Percentiles rank a stretch among this genome's conserved stretches.
Conservation (phyloP, 2,113 vertebrate species). For the Lamprologus sp. region DNA sequence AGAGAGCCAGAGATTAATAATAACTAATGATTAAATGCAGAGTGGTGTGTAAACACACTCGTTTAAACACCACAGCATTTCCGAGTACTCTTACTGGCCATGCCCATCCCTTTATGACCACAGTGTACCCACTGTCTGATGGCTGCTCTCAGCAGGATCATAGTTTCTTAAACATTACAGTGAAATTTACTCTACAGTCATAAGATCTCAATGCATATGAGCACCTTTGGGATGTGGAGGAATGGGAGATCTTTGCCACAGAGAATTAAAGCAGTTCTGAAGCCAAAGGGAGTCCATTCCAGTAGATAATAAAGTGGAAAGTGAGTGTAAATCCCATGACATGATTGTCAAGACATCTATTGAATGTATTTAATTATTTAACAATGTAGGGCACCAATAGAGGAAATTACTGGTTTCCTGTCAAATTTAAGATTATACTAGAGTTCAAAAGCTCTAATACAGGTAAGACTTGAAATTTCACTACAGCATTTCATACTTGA, state of each 20-base stretch:
- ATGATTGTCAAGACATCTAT: too few relatives aligned
- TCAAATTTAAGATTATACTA: background rate
- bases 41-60: background rate
- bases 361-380: background rate
- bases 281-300: background rate
- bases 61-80: background rate
- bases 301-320: background rate
- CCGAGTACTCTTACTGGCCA: background rate
- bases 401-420: background rate
- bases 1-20: background rate
- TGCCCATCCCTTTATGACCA: background rate
- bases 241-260: background rate
- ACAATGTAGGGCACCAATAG: background rate
- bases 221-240: background rate
- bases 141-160: background rate
- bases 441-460: background rate
- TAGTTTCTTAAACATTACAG: background rate
- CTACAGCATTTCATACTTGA: background rate
- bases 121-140: background rate
- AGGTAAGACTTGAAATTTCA: background rate
- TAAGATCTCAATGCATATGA: background rate
- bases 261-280: background rate
- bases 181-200: background rate
- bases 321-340: background rate
- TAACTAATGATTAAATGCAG: background rate